Conservation (phyloP, 2,797 vertebrate species). For the Ceryle rudis region DNA sequence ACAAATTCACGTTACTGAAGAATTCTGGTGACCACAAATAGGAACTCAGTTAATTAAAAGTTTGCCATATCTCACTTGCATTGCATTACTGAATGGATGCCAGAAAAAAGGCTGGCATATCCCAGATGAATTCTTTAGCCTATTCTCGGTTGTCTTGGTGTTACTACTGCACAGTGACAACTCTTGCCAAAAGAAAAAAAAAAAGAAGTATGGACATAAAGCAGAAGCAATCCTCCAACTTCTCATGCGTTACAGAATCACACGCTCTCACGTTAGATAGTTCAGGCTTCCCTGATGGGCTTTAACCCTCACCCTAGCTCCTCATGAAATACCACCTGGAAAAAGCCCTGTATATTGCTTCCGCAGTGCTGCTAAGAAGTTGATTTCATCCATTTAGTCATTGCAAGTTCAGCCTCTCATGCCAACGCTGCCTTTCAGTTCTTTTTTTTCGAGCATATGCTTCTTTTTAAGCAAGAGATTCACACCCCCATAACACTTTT, state of each 20-base stretch:
- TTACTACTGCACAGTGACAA: background rate
- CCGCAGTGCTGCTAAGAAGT: background rate
- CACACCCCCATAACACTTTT: background rate
- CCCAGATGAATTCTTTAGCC: background rate
- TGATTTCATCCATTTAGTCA: background rate
- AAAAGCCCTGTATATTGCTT: background rate
- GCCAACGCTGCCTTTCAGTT: background rate
- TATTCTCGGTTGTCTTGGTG: background rate
- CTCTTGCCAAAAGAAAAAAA: background rate
- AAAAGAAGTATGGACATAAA: background rate
- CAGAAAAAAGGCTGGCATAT: background rate
- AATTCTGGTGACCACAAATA: background rate
- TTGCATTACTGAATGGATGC: background rate
- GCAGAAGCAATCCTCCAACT: background rate
- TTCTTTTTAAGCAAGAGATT: background rate
- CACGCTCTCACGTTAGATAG: background rate
- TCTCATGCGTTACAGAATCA: background rate
- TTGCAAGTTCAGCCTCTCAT: background rate
- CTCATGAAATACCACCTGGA: fast-evolving
- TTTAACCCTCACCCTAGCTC: background rate
- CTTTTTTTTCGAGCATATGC: background rate
- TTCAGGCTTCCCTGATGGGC: background rate
- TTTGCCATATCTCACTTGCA: background rate
- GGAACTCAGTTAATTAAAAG: background rate
- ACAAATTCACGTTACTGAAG: background rate